Evolutionary conservation across 1,140 invertebrate genomes (phyloP).

Genomic region (Apocrypta bakeri): DNA sequence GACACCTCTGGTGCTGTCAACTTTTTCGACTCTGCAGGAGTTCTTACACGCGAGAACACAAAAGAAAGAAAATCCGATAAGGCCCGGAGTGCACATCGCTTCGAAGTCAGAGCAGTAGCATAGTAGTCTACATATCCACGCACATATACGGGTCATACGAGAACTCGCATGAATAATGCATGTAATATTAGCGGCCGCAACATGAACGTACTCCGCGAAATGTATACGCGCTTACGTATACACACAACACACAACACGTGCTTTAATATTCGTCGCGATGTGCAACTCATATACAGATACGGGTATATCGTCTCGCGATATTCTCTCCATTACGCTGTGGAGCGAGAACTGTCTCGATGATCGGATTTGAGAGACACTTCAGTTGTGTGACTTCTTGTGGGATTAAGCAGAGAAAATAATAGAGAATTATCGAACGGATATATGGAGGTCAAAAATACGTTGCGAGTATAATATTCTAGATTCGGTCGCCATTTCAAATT

Average conservation of each 20-base stretch:
- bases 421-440: no score
- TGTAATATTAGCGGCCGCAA: slow-evolving; percentile 39
- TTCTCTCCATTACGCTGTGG: no score
- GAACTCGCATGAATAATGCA: slow-evolving; percentile 38
- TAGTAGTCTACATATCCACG: not conserved
- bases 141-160: slow-evolving; percentile 7
- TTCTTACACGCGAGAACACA: no score
- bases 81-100: no score
- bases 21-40: no score
- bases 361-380: slow-evolving; percentile 10
- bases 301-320: not conserved
- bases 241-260: slow-evolving; percentile 7
- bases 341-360: slow-evolving; percentile 8
- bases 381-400: not conserved
- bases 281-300: not conserved
- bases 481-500: no score
- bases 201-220: slow-evolving; percentile 16
- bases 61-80: no score
- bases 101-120: not conserved
- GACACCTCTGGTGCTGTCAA: no score
- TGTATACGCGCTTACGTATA: slow-evolving; percentile 13
- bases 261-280: slow-evolving; percentile 20
- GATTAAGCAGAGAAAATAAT: not conserved
- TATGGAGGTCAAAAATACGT: no score
- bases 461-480: no score